Evolutionary conservation across 2,797 vertebrate species (phyloP), one percentile per base, ranked within the genome.

Genomic region (Coendou prehensilis): DNA sequence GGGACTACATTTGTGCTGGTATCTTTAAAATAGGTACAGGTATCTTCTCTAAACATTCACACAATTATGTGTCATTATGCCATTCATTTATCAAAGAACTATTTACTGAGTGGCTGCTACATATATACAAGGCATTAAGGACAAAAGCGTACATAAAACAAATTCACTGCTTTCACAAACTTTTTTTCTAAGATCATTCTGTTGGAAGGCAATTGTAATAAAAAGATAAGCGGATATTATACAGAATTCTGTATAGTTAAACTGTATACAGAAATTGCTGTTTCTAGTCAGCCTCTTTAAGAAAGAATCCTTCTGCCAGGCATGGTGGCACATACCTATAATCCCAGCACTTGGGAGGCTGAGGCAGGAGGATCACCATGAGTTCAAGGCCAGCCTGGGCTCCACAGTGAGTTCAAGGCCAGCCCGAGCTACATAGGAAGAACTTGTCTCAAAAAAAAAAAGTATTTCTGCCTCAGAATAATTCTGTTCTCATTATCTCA

Each of bases 141-240:
- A 88, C 54, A 91, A 37, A 50, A 37, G 5, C 61, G 18, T 23
- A 13, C 91, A 91, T 75, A 88, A 95, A 95, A 87, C 50, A 88
- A 90, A 91, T 47, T 73, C 71, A 56, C 54, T 85, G 64, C 2
- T 86, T 52, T 76, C 37, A 28, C 6, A 92, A 69, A 93, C 52
- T 87, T 91, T 69, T 45, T 88, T 79, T 87, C 78, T 47, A 88
- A 37, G n/a, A 30, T 92, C n/a, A 89, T 89, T 67, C 41, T 85
- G 23, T 23, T 81, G 57, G 26, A 89, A 85, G 23, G 47, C 9
- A 84, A 81, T n/a, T 89, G 8, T 80, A 89, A 81, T 67, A 86
- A 94, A 94, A 94, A 85, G 89, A 67, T 80, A 57, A 92, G 28
- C 18, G 14, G 37, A 8, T 82, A 54, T 94, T 80, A 81, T 63